phyloP scores from a whole-genome alignment of 2,113 vertebrate genomes.

The Onychorhynchus coronatus region DNA sequence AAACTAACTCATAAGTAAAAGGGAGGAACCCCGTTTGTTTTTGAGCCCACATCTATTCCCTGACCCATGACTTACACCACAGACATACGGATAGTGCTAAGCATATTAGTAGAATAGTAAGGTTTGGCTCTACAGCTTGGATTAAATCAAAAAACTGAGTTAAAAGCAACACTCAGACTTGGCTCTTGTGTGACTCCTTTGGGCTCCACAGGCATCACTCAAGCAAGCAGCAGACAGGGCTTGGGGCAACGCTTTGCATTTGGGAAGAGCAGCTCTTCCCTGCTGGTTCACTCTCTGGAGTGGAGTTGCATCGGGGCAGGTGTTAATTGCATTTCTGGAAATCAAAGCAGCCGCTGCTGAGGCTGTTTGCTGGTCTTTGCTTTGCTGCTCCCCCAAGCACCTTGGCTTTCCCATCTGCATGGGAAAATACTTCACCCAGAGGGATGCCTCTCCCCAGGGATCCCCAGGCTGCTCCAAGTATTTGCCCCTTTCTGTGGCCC shows the following conservation, averaged over 20 bases:
- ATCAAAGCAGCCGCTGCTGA: not conserved
- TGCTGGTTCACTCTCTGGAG: not conserved
- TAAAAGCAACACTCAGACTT: not conserved
- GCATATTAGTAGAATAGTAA: not conserved
- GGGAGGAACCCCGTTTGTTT: not conserved
- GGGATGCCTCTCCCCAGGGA: not conserved
- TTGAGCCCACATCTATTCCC: not conserved
- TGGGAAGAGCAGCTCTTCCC: not conserved
- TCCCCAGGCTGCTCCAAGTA: not conserved
- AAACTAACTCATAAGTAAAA: not conserved
- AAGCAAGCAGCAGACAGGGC: not conserved
- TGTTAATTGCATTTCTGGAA: conserved; percentile 37
- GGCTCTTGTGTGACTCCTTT: not conserved
- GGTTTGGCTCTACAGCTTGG: not conserved
- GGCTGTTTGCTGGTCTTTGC: not conserved
- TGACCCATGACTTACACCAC: not conserved
- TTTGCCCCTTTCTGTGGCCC: not conserved
- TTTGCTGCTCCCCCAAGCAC: not conserved
- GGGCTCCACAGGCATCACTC: not conserved
- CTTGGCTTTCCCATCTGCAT: not conserved
- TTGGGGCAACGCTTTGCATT: not conserved
- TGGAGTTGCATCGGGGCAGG: fast-evolving
- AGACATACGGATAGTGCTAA: not conserved
- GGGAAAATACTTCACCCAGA: not conserved
- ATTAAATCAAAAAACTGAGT: not conserved